Evolutionary conservation across 1,140 invertebrate genomes (phyloP).

Genomic region (Penaeus chinensis): DNA sequence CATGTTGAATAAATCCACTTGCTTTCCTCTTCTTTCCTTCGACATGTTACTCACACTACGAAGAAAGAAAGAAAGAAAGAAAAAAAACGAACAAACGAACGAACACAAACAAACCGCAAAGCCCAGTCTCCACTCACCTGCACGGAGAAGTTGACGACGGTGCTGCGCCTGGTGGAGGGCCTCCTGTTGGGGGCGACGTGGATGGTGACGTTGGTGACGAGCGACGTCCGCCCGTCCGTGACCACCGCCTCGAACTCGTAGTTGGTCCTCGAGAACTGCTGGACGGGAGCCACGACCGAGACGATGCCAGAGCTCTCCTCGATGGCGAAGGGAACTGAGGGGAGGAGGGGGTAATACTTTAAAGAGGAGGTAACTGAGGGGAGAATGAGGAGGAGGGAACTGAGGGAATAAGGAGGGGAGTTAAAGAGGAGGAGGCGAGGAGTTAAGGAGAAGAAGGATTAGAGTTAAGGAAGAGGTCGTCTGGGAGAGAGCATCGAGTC

Average conservation of each 20-base stretch:
- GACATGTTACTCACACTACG: no score
- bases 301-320: conserved; percentile 89
- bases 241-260: conserved; percentile 87
- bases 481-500: no score
- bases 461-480: no score
- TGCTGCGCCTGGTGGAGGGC: conserved; percentile 37
- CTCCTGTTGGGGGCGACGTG: conserved; percentile 77
- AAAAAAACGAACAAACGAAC: no score
- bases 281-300: conserved; percentile 81
- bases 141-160: conserved; percentile 46
- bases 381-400: background rate
- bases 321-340: conserved; percentile 87
- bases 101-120: background rate
- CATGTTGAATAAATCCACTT: no score
- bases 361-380: conserved; percentile 64
- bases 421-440: background rate
- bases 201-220: conserved; percentile 84
- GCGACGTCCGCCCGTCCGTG: conserved; percentile 71
- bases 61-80: no score
- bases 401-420: no score
- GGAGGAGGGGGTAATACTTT: background rate
- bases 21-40: no score
- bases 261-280: conserved; percentile 76
- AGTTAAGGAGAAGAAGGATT: no score
- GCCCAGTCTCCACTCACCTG: conserved; percentile 39